Evolutionary conservation across 2,113 vertebrate genomes (phyloP).

Genomic region (Varanus komodoensis): DNA sequence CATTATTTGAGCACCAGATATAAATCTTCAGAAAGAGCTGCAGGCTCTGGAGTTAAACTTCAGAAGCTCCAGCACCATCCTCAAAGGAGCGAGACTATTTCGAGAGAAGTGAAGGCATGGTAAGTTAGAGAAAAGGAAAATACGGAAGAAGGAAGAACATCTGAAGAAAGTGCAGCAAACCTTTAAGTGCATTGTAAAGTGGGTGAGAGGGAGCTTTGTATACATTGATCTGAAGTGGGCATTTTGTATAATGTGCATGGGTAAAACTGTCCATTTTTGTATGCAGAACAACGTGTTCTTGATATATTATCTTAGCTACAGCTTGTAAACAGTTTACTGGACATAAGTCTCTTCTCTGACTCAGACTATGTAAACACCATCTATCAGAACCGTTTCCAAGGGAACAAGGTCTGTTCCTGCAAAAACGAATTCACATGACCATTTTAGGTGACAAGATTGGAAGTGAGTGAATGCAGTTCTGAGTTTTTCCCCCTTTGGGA

Average conservation of each 20-base stretch:
- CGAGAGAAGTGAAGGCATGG: rapidly evolving
- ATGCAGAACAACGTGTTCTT: not conserved
- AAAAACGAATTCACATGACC: not conserved
- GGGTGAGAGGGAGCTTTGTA: constrained; percentile 22
- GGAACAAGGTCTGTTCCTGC: constrained; percentile 6
- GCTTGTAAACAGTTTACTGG: not conserved
- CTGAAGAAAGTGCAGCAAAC: constrained; percentile 10
- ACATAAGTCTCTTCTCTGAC: constrained; percentile 14
- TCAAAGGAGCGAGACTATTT: not conserved
- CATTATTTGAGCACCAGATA: not conserved
- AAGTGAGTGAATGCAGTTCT: not conserved
- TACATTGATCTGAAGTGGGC: not conserved
- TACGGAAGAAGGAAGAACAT: not conserved
- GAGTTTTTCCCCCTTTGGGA: not conserved
- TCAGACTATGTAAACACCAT: constrained; percentile 37
- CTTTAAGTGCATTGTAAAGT: constrained; percentile 13
- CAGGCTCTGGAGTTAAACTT: not conserved
- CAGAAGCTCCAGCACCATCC: not conserved
- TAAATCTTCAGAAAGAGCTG: not conserved
- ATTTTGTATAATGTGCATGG: not conserved
- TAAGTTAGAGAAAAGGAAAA: not conserved
- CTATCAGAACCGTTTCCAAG: not conserved
- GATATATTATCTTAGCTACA: constrained; percentile 29
- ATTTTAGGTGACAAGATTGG: not conserved
- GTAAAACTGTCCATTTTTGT: not conserved